Evolutionary conservation across 2,113 vertebrate genomes (phyloP), one percentile per base, ranked within the genome.

Genomic region (Clarias magur): DNA sequence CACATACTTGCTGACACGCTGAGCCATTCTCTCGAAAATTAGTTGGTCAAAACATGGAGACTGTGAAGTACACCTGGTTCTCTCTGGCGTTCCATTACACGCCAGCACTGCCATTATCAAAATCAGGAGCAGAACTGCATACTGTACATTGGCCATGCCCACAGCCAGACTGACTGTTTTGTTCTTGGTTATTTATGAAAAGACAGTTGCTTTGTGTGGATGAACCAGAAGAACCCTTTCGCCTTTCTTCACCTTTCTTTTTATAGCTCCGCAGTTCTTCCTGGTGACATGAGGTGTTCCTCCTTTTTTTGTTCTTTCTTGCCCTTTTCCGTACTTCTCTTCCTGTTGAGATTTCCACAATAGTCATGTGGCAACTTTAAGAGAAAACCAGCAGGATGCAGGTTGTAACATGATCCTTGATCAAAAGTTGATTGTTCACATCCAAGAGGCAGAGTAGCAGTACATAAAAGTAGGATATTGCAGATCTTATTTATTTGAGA

Each of bases 31-130:
- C 48, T 73, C 85, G 17, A 86, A 0, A 13, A 42, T 1, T 54
- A 38, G 11, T 42, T 88, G 68, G 65, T 90, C 85, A 79, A 90
- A 85, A 82, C 87, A 87, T 25, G 87, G 85, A 48, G 63, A 23
- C 23, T 82, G 60, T 8, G 7, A 73, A 85, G 73, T 16, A 27
- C 83, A 88, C 23, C 23, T 87, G 27, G 11, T 56, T 65, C 12
- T 68, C 15, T 63, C 60, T 53, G 19, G 12, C 21, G 53, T 67
- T 10, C 27, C 27, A 16, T 12, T 11, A 53, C 62, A 79, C 11
- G 82, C 79, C 1, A 54, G 34, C 2, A 89, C 21, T 17, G 62
- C 83, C 48, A 81, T 30, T 78, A 27, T 23, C 67, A 85, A 48
- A 73, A 48, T 75, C 59, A 87, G 30, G 62, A 86, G n/a, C 63